Conservation (phyloP, 2,888 invertebrate species). For the Hirtodrosophila duncani region DNA sequence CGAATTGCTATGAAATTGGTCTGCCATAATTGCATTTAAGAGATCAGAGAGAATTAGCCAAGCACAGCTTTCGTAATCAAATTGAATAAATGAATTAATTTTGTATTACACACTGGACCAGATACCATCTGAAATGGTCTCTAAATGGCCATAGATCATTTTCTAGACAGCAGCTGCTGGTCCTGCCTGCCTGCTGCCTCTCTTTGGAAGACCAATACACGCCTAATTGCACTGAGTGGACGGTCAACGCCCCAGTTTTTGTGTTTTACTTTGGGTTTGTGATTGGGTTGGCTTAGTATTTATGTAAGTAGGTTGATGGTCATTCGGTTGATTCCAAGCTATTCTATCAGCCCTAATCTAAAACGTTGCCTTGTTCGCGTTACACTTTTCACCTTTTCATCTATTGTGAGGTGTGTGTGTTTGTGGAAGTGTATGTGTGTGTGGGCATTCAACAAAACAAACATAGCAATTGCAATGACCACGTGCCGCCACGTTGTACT, state of each 20-base stretch:
- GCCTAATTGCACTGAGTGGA: conserved; percentile 64
- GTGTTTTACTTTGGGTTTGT: neutral
- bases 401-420: conserved; percentile 6
- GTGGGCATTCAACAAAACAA: conserved; percentile 55
- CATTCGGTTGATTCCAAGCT: conserved; percentile 13
- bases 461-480: conserved; percentile 28
- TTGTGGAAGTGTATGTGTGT: conserved; percentile 15
- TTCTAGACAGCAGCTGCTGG: conserved; percentile 22
- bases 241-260: conserved; percentile 45
- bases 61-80: too few species aligned
- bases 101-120: conserved; percentile 12
- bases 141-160: conserved; percentile 13
- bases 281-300: neutral
- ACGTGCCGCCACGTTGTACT: conserved; percentile 24
- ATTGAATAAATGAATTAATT: conserved; percentile 35
- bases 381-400: conserved; percentile 44
- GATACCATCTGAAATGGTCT: conserved; percentile 9
- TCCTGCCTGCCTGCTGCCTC: conserved; percentile 2
- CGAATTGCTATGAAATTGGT: too few species aligned
- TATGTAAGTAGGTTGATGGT: too few species aligned
- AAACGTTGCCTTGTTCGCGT: conserved; percentile 47
- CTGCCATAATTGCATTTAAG: too few species aligned
- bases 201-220: neutral
- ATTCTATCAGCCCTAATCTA: conserved; percentile 52
- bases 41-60: too few species aligned